phyloP scores from a whole-genome alignment of 1,140 invertebrate species.

The Telenomus remus region DNA sequence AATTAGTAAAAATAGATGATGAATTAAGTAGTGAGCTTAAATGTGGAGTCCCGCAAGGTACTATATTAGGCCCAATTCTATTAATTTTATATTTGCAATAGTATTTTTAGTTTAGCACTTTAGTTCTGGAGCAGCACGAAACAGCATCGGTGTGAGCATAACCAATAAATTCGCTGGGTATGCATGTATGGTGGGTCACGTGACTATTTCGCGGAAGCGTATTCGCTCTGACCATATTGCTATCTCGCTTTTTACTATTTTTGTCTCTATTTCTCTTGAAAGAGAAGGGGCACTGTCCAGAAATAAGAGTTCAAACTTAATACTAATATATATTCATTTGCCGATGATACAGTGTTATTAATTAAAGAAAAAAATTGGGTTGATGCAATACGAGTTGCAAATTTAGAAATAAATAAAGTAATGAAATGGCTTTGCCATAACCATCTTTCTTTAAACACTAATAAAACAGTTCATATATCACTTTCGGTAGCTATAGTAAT shows the following conservation, averaged over 20 bases:
- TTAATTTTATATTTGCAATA: conserved; percentile 5
- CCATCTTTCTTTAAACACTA: neutral
- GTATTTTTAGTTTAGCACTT: conserved; percentile 2
- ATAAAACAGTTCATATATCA: conserved; percentile 9
- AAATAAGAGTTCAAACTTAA: no score
- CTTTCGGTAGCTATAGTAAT: conserved; percentile 7
- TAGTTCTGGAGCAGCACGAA: no score
- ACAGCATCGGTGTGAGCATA: no score
- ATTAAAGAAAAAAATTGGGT: conserved; percentile 3
- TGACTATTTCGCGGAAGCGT: no score
- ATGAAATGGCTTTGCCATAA: conserved; percentile 4
- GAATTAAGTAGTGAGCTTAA: no score
- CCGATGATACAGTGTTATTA: conserved; percentile 4
- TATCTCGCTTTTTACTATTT: no score
- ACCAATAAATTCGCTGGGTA: no score
- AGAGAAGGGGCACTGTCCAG: no score
- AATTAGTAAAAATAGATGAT: no score
- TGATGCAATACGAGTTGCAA: neutral
- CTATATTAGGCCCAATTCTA: conserved; percentile 15
- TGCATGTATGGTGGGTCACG: no score
- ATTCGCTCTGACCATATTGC: no score
- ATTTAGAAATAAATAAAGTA: neutral
- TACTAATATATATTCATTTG: conserved; percentile 5
- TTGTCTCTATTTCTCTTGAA: no score
- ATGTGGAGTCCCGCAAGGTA: conserved; percentile 9